Evolutionary conservation across 2,797 vertebrate species (phyloP).

Genomic region (Melanotaenia maccullochi): DNA sequence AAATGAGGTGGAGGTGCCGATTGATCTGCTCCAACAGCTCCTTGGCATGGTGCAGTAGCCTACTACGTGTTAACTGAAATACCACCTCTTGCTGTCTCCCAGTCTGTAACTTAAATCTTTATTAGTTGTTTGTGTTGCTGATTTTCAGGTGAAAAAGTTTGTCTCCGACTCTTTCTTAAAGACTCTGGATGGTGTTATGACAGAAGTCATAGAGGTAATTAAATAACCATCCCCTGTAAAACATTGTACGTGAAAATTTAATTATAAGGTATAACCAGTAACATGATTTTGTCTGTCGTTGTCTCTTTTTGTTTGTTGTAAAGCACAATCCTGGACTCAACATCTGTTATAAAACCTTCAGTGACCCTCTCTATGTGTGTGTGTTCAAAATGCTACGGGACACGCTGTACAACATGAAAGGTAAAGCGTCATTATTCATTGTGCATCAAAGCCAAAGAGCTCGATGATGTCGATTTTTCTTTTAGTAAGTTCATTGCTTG

Average conservation of each 20-base stretch:
- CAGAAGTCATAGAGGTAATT: conserved; percentile 87
- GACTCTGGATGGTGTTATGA: conserved; percentile 84
- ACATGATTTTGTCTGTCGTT: conserved; percentile 32
- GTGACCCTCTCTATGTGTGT: conserved; percentile 93
- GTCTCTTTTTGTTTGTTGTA: conserved; percentile 36
- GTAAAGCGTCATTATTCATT: conserved; percentile 70
- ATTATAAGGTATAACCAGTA: background rate
- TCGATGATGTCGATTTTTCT: background rate
- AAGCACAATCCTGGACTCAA: conserved; percentile 85
- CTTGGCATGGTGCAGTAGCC: conserved; percentile 85
- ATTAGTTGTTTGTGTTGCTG: conserved; percentile 8
- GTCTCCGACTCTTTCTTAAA: conserved; percentile 91
- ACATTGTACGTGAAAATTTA: background rate
- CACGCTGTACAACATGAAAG: conserved; percentile 94
- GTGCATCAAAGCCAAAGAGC: background rate
- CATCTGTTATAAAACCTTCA: conserved; percentile 91
- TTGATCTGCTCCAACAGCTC: conserved; percentile 89
- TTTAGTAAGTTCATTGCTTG: background rate
- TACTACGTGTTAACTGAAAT: background rate
- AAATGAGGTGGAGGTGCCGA: conserved; percentile 88
- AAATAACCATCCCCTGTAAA: background rate
- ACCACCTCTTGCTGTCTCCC: background rate
- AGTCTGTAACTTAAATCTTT: background rate
- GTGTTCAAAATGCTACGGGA: conserved; percentile 98
- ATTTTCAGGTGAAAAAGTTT: conserved; percentile 88